Evolutionary conservation across 2,113 vertebrate species (phyloP), one percentile per base, ranked within the genome.

Genomic region (Gyps fulvus): DNA sequence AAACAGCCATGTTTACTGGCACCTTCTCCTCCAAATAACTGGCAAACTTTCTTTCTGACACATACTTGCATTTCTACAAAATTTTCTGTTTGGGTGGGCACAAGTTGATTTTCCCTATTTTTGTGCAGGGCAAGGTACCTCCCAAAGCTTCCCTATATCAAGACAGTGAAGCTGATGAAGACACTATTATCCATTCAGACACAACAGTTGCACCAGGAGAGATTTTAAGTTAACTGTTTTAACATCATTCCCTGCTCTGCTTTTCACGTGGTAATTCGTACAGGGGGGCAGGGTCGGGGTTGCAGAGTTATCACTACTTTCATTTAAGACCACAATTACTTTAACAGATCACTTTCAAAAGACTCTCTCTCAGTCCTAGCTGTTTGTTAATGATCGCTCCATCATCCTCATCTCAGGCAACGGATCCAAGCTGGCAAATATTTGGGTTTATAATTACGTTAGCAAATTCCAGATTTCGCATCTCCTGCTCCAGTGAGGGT

Each of bases 181-280:
- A 2, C 16, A 10, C 26, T 18, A 3, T 1, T 20, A 6, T 6
- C 59, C 7, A 3, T 16, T 9, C 58, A 32, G 45, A 32, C 38
- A 47, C 40, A 14, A 7, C 3, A 7, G 29, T 7, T 34, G 59
- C 69, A 55, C 18, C 55, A 32, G 65, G 38, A 45, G 22, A 54
- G 22, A 3, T 18, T 43, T 13, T 4, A 7, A 9, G 11, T 29
- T 19, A 17, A 6, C 31, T 2, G 2, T 3, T 71, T 21, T 3
- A 7, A 18, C 31, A 1, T 2, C 36, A 1, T 4, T 36, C 58
- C 58, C 21, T 34, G 82, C 59, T 29, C 65, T 11, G 58, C 52
- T 59, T 7, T 9, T 7, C 25, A 4, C 2, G 0, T 3, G 12
- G 5, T 7, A 6, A 3, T 4, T 23, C 1, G 2, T 5, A 0